A percentile compares a stretch with the other conserved stretches of the same genome.
Evolutionary conservation across 2,113 vertebrate genomes (phyloP).

Genomic region (Aplodontia rufa): DNA sequence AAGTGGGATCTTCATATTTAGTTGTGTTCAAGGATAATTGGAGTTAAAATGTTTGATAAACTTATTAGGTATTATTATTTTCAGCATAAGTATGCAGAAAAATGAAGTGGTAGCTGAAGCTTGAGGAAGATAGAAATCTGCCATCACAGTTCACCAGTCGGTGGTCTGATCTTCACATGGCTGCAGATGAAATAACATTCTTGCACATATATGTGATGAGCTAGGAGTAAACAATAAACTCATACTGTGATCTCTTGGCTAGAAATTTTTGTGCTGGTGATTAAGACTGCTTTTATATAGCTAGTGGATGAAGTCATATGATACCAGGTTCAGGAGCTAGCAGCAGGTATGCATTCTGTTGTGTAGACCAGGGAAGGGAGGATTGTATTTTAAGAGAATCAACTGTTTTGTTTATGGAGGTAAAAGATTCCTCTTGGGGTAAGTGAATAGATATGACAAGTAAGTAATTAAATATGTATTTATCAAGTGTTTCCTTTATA

Average conservation of each 20-base stretch:
- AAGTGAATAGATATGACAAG: not conserved
- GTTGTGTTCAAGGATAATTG: not conserved
- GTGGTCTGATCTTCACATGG: not conserved
- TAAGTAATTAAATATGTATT: no score
- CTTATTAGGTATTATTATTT: not conserved
- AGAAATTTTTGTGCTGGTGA: not conserved
- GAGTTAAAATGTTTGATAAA: not conserved
- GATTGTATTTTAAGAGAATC: not conserved
- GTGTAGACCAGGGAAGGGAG: not conserved
- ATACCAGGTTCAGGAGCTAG: not conserved
- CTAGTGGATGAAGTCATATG: not conserved
- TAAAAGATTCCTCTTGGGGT: not conserved
- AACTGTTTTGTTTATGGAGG: not conserved
- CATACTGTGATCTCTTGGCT: not conserved
- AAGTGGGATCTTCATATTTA: not conserved
- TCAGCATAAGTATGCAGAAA: not conserved
- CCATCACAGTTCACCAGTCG: not conserved
- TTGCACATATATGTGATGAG: not conserved
- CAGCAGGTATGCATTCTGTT: not conserved
- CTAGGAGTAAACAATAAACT: not conserved
- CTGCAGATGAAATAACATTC: not conserved
- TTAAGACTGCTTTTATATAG: not conserved
- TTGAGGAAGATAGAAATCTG: not conserved
- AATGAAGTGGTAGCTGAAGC: not conserved
- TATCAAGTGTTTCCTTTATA: not conserved